phyloP scores from a whole-genome alignment of 2,888 invertebrate species.

The Rhagonycha lutea region DNA sequence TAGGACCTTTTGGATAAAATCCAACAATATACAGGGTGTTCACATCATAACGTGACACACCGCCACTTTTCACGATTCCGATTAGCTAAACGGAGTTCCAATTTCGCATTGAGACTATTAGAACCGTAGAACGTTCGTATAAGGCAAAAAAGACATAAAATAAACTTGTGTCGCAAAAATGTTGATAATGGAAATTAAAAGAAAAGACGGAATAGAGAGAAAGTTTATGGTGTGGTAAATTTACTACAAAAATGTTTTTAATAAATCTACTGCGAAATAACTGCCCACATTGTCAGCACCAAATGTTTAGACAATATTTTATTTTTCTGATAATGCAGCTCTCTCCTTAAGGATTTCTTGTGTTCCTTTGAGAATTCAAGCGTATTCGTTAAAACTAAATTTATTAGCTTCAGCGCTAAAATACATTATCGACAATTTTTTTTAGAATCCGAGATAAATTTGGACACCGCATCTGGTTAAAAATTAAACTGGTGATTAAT shows the following conservation, averaged over 20 bases:
- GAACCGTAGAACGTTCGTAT: no score
- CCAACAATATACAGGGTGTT: no score
- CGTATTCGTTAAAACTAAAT: constrained; percentile 11
- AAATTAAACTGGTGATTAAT: neutral
- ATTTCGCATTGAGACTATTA: no score
- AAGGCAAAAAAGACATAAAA: neutral
- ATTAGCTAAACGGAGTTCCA: no score
- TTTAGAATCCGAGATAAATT: neutral
- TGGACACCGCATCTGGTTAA: neutral
- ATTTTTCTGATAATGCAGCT: constrained; percentile 17
- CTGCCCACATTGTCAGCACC: constrained; percentile 15
- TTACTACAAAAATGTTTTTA: neutral
- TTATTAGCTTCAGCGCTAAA: neutral
- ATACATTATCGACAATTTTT: neutral
- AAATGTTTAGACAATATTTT: constrained; percentile 19
- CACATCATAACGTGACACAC: no score
- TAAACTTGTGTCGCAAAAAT: neutral
- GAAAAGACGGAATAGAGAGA: neutral
- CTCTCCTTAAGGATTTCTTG: constrained; percentile 1
- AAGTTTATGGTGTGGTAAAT: constrained; percentile 1
- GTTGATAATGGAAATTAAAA: neutral
- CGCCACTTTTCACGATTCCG: no score
- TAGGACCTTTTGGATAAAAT: no score
- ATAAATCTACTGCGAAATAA: constrained; percentile 4
- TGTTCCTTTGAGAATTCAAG: neutral